Conservation (phyloP, 2,113 vertebrate species). For the Myotis davidii region DNA sequence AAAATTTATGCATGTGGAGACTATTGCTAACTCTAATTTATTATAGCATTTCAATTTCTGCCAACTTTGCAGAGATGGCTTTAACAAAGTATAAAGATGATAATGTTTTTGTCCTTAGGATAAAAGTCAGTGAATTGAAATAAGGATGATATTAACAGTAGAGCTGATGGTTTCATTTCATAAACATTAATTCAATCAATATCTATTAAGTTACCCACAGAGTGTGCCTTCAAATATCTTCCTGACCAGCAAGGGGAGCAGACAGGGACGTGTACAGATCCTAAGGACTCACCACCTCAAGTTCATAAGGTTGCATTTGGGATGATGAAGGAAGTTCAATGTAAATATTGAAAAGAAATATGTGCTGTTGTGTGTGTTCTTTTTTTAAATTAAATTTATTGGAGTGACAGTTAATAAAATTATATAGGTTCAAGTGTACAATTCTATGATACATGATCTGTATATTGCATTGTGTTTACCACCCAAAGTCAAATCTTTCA, state of each 20-base stretch:
- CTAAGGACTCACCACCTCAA: too few species aligned
- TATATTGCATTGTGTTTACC: not conserved
- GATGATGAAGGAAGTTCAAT: not conserved
- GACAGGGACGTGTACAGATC: accelerated
- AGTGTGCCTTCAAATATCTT: not conserved
- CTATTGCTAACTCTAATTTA: not conserved
- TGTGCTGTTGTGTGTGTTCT: not conserved
- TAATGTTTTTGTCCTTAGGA: not conserved
- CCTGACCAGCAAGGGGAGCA: accelerated
- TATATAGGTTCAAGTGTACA: not conserved
- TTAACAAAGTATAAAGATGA: not conserved
- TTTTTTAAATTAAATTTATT: not conserved
- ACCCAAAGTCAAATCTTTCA: not conserved
- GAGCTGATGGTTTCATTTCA: not conserved
- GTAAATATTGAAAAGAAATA: not conserved
- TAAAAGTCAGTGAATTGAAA: not conserved
- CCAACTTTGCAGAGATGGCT: not conserved
- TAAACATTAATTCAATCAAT: not conserved
- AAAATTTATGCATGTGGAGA: not conserved
- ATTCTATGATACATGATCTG: not conserved
- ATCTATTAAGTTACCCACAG: not conserved
- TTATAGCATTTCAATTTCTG: not conserved
- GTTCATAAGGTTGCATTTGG: not conserved
- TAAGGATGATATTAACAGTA: not conserved
- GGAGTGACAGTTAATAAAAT: not conserved